phyloP scores from a whole-genome alignment of 2,113 vertebrate species.

The Eurypyga helias region DNA sequence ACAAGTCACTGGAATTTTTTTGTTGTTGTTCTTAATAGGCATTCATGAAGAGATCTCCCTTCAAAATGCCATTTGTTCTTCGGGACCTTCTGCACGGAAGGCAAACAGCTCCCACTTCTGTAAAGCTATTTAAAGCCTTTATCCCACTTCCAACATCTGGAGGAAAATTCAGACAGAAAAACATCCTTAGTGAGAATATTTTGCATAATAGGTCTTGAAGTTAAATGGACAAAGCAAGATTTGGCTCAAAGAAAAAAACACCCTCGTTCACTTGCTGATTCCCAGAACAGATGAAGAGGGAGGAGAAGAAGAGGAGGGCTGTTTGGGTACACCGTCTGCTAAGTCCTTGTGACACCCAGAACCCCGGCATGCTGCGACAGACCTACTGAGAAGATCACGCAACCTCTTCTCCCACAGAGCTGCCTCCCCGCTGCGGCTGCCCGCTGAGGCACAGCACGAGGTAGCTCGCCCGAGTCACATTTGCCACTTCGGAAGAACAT shows the following conservation, averaged over 20 bases:
- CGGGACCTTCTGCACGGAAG: neutral
- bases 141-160: neutral
- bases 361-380: fast-evolving
- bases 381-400: neutral
- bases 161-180: neutral
- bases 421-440: fast-evolving
- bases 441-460: fast-evolving
- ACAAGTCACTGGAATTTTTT: neutral
- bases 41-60: neutral
- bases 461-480: neutral
- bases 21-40: neutral
- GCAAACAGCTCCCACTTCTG: neutral
- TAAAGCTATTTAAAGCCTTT: neutral
- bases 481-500: neutral
- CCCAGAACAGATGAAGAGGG: neutral
- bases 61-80: neutral
- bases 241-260: neutral
- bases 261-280: neutral
- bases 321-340: neutral
- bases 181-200: neutral
- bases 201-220: neutral
- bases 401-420: neutral
- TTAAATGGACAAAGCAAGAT: neutral
- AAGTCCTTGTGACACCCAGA: neutral
- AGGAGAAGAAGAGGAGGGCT: neutral